Percentiles rank a stretch among this genome's conserved stretches.
phyloP scores from a whole-genome alignment of 2,113 vertebrate species.

The Danio rerio region DNA sequence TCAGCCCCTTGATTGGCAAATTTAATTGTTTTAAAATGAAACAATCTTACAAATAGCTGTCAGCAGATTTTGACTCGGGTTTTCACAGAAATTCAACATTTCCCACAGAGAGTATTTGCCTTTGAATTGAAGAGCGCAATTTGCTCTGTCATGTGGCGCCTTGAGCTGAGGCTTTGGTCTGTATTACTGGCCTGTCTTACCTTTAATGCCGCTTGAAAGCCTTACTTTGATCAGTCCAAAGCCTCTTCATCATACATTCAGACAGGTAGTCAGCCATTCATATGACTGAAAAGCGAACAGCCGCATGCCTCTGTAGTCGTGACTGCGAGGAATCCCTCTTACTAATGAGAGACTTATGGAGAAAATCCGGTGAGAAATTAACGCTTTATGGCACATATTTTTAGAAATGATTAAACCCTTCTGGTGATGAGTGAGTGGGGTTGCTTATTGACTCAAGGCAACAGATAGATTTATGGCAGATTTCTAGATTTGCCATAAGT shows the following conservation, averaged over 20 bases:
- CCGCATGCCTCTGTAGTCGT: slow-evolving; percentile 29
- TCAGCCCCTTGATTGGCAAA: background rate
- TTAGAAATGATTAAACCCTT: slow-evolving; percentile 44
- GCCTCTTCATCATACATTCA: slow-evolving; percentile 48
- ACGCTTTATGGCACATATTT: slow-evolving; percentile 43
- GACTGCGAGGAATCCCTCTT: slow-evolving; percentile 41
- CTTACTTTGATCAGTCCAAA: slow-evolving; percentile 65
- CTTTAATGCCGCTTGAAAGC: slow-evolving; percentile 55
- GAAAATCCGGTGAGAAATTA: slow-evolving; percentile 47
- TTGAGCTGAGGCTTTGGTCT: slow-evolving; percentile 38
- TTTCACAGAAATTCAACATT: background rate
- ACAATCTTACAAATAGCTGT: background rate
- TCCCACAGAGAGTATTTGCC: background rate
- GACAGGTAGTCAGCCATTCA: slow-evolving; percentile 31
- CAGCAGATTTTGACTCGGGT: background rate
- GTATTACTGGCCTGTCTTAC: slow-evolving; percentile 37
- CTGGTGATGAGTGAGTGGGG: slow-evolving; percentile 23
- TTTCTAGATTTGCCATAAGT: slow-evolving; percentile 26
- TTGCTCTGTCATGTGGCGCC: slow-evolving; percentile 27
- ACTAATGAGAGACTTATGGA: slow-evolving; percentile 42
- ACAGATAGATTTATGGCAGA: slow-evolving; percentile 49
- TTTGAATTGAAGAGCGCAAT: slow-evolving; percentile 2
- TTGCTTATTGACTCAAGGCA: slow-evolving; percentile 8
- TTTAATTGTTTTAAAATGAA: background rate
- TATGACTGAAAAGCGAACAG: slow-evolving; percentile 29